These are phyloP conservation scores for Hetaerina titia DNA, from an alignment of 2,888 invertebrate species.

Conservation along the genomic window DNA sequence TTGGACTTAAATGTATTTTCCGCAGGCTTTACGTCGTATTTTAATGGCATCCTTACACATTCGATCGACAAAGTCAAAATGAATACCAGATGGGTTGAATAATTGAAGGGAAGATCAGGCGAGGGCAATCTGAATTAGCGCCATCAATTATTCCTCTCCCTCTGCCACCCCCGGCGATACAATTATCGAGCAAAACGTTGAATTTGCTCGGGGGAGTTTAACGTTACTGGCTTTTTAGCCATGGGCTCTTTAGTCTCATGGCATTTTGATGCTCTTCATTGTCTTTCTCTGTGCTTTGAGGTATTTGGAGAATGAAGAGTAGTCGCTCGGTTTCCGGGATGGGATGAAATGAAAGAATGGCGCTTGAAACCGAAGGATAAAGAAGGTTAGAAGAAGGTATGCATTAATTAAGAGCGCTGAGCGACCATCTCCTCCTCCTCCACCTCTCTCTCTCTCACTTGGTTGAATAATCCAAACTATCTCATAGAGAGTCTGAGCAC, in stretches of 20 bases:
- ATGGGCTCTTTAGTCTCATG: no score
- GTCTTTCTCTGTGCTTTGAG: not conserved
- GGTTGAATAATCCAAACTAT: conserved; percentile 30
- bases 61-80: not conserved
- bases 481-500: not conserved
- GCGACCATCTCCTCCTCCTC: not conserved
- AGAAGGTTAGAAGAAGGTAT: not conserved
- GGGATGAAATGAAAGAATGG: not conserved
- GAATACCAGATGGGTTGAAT: not conserved
- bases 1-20: not conserved
- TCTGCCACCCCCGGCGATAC: no score
- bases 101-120: not conserved
- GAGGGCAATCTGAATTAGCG: not conserved
- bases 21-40: not conserved
- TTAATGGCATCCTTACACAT: not conserved
- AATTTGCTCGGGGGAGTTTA: no score
- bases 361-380: not conserved
- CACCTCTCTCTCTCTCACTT: not conserved
- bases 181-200: no score
- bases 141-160: not conserved
- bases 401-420: conserved; percentile 25
- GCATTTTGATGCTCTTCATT: not conserved
- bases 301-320: not conserved
- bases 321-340: not conserved
- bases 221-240: no score